Evolutionary conservation across 2,797 vertebrate species (phyloP), one percentile per base, ranked within the genome.

Genomic region (Danio choprae): DNA sequence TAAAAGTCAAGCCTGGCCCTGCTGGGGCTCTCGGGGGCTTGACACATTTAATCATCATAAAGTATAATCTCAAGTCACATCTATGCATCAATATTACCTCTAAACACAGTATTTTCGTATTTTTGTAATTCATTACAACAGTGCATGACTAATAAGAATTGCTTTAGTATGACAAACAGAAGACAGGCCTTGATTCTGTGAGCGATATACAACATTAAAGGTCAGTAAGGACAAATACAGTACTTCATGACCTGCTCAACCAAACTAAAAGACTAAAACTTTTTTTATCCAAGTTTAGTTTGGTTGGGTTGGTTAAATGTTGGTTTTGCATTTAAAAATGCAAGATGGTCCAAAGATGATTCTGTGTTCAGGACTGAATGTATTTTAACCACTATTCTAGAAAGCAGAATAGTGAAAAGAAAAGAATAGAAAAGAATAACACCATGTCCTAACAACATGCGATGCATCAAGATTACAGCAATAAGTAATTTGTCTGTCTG

Each of bases 81-180:
- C 16, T 68, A 77, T 68, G 20, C 63, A 77, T 68, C 50, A 38
- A 55, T 58, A 56, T 48, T 38, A 77, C 63, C 51, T 58, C 11
- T 1, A 56, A 65, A 38, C 7, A 13, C 12, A 15, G 48, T 29
- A 29, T 43, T 73, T 73, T 56, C 40, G 74, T 46, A 1, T 40
- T 63, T 62, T 62, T 74, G 16, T 20, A 40, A 60, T 73, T 29
- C 9, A 59, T 46, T 46, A 59, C 71, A 59, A 62, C 4, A 18
- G 58, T 50, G 58, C 58, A 50, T 74, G 72, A 74, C 58, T 74
- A 62, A 74, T 50, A 20, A 40, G 48, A 74, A 48, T 12, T 38
- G 16, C 29, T 29, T 74, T 44, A 74, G 16, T 50, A 38, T 74
- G 20, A 74, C 2, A 38, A 74, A 48, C 22, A 48, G 11, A 36